Conservation (phyloP, 1,140 invertebrate species). For the Drosophila burlai region DNA sequence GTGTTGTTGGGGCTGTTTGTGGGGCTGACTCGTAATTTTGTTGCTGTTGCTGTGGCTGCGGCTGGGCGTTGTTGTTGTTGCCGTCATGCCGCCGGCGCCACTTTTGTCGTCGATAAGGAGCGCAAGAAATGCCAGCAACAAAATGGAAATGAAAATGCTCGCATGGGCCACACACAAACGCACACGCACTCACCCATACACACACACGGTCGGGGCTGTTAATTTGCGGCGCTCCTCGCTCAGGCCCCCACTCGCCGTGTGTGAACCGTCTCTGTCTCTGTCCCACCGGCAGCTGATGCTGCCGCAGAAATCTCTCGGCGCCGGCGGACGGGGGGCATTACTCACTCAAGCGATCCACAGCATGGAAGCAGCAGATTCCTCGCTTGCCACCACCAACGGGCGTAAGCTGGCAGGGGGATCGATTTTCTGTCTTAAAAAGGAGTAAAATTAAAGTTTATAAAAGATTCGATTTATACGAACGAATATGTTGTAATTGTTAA, state of each 20-base stretch:
- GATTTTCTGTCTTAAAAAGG: not conserved
- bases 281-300: constrained; percentile 48
- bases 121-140: constrained; percentile 79
- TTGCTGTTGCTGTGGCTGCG: constrained; percentile 27
- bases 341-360: constrained; percentile 42
- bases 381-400: constrained; percentile 15
- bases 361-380: constrained; percentile 22
- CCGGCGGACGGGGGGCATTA: constrained; percentile 19
- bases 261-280: constrained; percentile 13
- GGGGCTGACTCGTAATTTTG: constrained; percentile 56
- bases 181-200: constrained; percentile 20
- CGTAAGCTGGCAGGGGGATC: constrained; percentile 18
- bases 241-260: constrained; percentile 1
- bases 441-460: not conserved
- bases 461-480: not conserved
- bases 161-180: constrained; percentile 63
- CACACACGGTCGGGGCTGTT: constrained; percentile 48
- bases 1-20: constrained; percentile 53
- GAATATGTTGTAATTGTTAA: not conserved
- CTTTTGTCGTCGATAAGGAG: constrained; percentile 81
- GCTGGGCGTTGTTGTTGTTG: constrained; percentile 50
- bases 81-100: constrained; percentile 78
- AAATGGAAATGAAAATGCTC: constrained; percentile 78
- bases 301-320: constrained; percentile 34
- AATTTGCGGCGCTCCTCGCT: constrained; percentile 61